phyloP scores from a whole-genome alignment of 2,797 vertebrate species.

The Neopelma chrysocephalum region DNA sequence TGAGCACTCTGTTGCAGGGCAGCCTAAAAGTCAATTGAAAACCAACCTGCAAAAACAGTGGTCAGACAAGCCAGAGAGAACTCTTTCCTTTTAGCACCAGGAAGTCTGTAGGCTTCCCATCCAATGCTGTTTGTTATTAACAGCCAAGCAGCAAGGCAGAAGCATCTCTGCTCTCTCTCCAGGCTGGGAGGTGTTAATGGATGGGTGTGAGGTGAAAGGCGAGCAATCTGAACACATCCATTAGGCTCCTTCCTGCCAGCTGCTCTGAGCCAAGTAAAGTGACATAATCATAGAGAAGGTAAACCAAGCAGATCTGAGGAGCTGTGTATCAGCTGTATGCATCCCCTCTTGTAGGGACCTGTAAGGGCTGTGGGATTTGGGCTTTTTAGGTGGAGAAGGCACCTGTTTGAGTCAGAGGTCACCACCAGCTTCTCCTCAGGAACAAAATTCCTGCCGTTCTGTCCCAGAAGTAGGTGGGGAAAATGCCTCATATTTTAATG shows the following conservation, averaged over 20 bases:
- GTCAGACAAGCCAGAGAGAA: not conserved
- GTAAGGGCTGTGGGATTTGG: not conserved
- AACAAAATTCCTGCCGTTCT: not conserved
- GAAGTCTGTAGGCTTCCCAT: not conserved
- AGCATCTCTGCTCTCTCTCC: not conserved
- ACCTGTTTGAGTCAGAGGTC: not conserved
- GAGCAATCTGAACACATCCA: not conserved
- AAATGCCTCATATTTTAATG: not conserved
- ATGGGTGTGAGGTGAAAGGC: not conserved
- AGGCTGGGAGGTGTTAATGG: not conserved
- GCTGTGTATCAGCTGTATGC: rapidly evolving
- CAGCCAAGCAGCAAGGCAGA: not conserved
- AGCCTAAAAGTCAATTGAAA: not conserved
- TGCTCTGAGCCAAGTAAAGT: not conserved
- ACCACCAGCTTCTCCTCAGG: not conserved
- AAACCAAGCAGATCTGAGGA: not conserved
- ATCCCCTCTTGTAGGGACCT: rapidly evolving
- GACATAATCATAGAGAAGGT: not conserved
- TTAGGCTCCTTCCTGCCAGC: not conserved
- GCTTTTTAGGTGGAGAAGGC: not conserved
- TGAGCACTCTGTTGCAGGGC: not conserved
- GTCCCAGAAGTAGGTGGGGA: not conserved
- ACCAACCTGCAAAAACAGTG: not conserved
- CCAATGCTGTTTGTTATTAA: not conserved
- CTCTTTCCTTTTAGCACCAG: not conserved